These are phyloP conservation scores for Callipepla squamata DNA, from an alignment of 2,113 vertebrate genomes.

Conservation along the genomic window DNA sequence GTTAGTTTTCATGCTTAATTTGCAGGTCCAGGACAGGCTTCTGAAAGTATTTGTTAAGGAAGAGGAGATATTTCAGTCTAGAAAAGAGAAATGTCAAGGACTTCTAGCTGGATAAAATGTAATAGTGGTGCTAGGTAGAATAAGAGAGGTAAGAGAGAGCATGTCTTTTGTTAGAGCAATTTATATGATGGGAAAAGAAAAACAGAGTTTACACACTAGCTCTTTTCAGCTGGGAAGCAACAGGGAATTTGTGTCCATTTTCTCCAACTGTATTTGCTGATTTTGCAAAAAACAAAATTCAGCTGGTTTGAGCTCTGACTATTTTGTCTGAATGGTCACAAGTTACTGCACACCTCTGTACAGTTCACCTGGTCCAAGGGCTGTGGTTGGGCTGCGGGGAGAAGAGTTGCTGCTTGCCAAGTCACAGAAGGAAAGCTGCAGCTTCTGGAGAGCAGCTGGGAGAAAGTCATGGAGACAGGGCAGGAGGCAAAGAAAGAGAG, in stretches of 20 bases:
- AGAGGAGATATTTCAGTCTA: not conserved
- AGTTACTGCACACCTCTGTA: not conserved
- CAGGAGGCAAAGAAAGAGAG: not conserved
- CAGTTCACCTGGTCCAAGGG: not conserved
- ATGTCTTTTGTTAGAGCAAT: not conserved
- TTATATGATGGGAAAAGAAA: not conserved
- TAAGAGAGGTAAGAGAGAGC: not conserved
- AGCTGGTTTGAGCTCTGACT: not conserved
- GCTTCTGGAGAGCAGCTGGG: not conserved
- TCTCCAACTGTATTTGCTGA: not conserved
- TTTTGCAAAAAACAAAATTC: not conserved
- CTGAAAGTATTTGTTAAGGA: not conserved
- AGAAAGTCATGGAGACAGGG: not conserved
- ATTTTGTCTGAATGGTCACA: not conserved
- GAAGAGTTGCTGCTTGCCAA: not conserved
- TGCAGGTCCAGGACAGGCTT: not conserved
- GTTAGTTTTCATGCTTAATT: not conserved
- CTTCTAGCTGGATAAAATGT: not conserved
- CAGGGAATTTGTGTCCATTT: not conserved
- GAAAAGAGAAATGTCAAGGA: not conserved
- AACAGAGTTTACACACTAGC: not conserved
- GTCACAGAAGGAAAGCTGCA: accelerated
- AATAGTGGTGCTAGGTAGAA: not conserved
- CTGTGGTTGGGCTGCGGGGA: accelerated
- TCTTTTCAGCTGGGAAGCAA: not conserved